A percentile compares a stretch with the other conserved stretches of the same genome.
phyloP scores from a whole-genome alignment of 2,888 invertebrate genomes.

The Apodemia mormo region DNA sequence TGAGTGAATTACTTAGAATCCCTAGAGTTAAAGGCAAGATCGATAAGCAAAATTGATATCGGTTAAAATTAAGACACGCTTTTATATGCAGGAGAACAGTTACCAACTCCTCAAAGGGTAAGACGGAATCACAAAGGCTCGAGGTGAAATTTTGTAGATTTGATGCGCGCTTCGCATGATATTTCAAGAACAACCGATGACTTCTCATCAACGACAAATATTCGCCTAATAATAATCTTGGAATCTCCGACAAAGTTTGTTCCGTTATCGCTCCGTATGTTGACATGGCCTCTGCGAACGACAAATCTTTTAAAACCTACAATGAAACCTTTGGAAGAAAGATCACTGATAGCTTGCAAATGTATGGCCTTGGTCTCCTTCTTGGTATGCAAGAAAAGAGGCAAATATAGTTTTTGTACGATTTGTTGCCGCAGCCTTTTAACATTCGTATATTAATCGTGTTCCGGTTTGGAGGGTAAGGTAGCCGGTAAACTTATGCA shows the following conservation, averaged over 20 bases:
- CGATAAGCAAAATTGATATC: not conserved
- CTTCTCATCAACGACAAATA: constrained; percentile 17
- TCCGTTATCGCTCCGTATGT: constrained; percentile 31
- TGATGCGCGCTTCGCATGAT: constrained; percentile 39
- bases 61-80: constrained; percentile 35
- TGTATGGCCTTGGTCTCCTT: constrained; percentile 31
- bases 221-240: constrained; percentile 19
- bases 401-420: constrained; percentile 25
- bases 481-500: no score
- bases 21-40: constrained; percentile 31
- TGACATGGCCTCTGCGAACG: constrained; percentile 32
- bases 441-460: constrained; percentile 19
- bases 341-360: constrained; percentile 29
- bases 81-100: constrained; percentile 34
- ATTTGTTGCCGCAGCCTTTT: constrained; percentile 30
- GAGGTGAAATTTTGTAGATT: constrained; percentile 31
- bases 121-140: constrained; percentile 24
- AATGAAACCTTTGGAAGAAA: constrained; percentile 30
- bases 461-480: no score
- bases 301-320: constrained; percentile 34
- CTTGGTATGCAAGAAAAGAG: constrained; percentile 28
- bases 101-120: constrained; percentile 33
- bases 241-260: constrained; percentile 34
- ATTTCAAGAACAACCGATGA: not conserved
- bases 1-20: constrained; percentile 25